These are phyloP conservation scores for Peromyscus californicus DNA, from an alignment of 2,113 vertebrate species.

Conservation along the genomic window DNA sequence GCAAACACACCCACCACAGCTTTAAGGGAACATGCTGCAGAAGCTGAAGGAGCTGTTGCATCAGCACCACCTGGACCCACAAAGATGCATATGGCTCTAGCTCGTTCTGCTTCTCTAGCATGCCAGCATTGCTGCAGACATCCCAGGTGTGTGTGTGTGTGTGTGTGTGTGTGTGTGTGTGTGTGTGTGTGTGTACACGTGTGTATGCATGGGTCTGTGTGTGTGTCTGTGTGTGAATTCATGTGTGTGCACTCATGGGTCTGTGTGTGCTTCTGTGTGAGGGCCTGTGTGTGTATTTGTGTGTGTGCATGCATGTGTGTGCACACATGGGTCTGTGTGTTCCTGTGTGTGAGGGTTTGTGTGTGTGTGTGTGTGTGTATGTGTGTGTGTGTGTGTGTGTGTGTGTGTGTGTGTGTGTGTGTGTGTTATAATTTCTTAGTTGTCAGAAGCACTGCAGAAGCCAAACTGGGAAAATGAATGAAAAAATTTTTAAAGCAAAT, in stretches of 20 bases:
- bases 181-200: background rate
- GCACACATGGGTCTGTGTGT: background rate
- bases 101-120: constrained; percentile 22
- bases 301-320: background rate
- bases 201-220: background rate
- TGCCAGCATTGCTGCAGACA: constrained; percentile 18
- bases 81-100: constrained; percentile 22
- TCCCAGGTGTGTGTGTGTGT: background rate
- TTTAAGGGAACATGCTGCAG: constrained; percentile 59
- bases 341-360: background rate
- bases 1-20: constrained; percentile 79
- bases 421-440: constrained; percentile 21
- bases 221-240: too few species aligned
- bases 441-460: constrained; percentile 48
- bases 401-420: background rate
- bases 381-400: background rate
- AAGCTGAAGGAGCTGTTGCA: constrained; percentile 64
- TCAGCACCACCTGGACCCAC: constrained; percentile 61
- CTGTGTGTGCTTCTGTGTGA: background rate
- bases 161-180: background rate
- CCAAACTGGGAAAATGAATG: constrained; percentile 45
- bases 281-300: background rate
- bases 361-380: background rate
- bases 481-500: background rate
- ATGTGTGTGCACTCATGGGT: background rate